These are phyloP conservation scores for Cassiopea xamachana DNA, from an alignment of 30 jellyfish, hydroid and myxozoan genomes.

Conservation along the genomic window DNA sequence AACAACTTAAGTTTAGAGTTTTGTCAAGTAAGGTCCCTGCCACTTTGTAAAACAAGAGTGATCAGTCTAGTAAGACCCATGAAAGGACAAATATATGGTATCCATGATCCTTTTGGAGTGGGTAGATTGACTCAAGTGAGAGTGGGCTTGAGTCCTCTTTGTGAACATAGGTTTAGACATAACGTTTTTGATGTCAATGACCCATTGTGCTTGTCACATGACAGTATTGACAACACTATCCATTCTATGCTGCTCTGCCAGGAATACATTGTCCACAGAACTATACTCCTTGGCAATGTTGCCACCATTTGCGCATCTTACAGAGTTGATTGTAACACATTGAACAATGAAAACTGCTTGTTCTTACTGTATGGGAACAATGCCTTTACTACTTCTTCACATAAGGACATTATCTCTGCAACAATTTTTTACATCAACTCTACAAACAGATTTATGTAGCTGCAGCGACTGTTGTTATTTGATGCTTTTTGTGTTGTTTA, in stretches of 20 bases:
- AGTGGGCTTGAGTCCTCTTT: conserved; percentile 47
- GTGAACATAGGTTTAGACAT: conserved; percentile 22
- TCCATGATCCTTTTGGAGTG: conserved; percentile 38
- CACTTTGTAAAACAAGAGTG: conserved; percentile 37
- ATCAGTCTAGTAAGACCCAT: conserved; percentile 42
- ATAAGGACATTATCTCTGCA: no score
- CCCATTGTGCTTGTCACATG: conserved; percentile 34
- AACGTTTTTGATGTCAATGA: conserved; percentile 16
- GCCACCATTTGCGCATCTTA: conserved; percentile 4
- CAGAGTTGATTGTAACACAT: background rate
- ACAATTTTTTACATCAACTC: no score
- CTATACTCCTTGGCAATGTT: conserved; percentile 25
- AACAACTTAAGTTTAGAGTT: conserved; percentile 49
- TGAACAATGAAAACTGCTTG: no score
- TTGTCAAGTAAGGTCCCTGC: conserved; percentile 22
- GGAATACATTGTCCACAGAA: conserved; percentile 32
- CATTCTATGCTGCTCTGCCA: conserved; percentile 52
- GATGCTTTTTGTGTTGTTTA: no score
- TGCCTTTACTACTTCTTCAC: no score
- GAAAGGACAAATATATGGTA: conserved; percentile 32
- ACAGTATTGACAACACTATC: conserved; percentile 4
- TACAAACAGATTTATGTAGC: no score
- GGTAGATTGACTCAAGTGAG: conserved; percentile 26
- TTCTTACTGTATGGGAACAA: no score
- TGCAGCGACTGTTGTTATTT: no score